Evolutionary conservation across 2,888 invertebrate genomes (phyloP).

Genomic region (Drosophila siamana): DNA sequence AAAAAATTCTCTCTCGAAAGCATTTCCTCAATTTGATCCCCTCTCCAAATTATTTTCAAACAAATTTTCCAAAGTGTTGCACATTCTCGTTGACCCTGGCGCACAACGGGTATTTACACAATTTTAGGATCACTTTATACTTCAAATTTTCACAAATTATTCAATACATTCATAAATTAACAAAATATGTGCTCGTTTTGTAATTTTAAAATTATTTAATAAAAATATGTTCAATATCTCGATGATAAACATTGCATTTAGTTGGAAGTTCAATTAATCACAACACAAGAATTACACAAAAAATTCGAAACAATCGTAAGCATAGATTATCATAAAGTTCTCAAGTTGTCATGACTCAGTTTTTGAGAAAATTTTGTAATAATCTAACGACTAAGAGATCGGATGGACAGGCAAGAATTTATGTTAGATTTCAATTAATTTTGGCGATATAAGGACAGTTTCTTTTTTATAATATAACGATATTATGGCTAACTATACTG

Average conservation of each 20-base stretch:
- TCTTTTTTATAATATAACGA: no score
- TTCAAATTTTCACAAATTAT: constrained; percentile 9
- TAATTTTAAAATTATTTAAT: constrained; percentile 11
- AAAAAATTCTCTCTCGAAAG: constrained; percentile 28
- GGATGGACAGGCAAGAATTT: no score
- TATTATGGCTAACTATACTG: no score
- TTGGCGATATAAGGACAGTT: background rate
- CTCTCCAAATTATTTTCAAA: constrained; percentile 81
- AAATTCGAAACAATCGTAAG: background rate
- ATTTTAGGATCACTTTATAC: constrained; percentile 1
- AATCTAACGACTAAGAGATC: no score
- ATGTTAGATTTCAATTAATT: background rate
- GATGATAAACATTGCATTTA: constrained; percentile 21
- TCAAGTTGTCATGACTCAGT: background rate
- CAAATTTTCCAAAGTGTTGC: constrained; percentile 45
- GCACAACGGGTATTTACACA: background rate
- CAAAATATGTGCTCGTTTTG: constrained; percentile 5
- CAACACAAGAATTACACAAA: background rate
- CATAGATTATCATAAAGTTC: background rate
- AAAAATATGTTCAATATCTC: background rate
- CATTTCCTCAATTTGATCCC: constrained; percentile 69
- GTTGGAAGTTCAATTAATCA: constrained; percentile 18
- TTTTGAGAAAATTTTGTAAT: no score
- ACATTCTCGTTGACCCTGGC: constrained; percentile 7
- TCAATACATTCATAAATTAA: constrained; percentile 11